Percentiles rank a stretch among this genome's conserved stretches.
Evolutionary conservation across 2,888 invertebrate species (phyloP).

Genomic region (Drosophila ustulata): DNA sequence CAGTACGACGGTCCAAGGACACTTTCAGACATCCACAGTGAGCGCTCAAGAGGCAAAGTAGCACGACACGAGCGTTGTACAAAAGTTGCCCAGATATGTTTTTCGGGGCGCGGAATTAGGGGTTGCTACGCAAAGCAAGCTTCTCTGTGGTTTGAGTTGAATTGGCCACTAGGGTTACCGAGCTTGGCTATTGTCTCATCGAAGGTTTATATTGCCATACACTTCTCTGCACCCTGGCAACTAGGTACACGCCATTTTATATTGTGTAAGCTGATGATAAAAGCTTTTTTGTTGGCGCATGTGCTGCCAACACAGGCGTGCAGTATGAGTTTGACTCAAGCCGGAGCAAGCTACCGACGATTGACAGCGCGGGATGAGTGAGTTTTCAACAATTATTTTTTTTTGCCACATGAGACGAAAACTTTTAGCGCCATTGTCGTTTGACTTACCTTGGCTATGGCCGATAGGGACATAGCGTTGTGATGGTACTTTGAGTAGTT

Average conservation of each 20-base stretch:
- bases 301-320: conserved; percentile 39
- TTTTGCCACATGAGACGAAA: conserved; percentile 34
- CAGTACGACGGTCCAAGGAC: conserved; percentile 69
- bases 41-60: conserved; percentile 40
- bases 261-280: conserved; percentile 43
- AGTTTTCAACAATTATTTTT: conserved; percentile 52
- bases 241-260: conserved; percentile 46
- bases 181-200: neutral
- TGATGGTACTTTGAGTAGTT: conserved; percentile 89
- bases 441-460: conserved; percentile 88
- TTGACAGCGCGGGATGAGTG: conserved; percentile 63
- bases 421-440: conserved; percentile 48
- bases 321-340: conserved; percentile 64
- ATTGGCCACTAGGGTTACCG: conserved; percentile 52
- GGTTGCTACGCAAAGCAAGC: conserved; percentile 59
- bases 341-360: conserved; percentile 34
- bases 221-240: conserved; percentile 39
- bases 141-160: conserved; percentile 59
- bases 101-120: conserved; percentile 65
- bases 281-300: conserved; percentile 54
- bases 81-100: conserved; percentile 66
- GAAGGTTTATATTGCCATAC: no score
- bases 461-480: conserved; percentile 87
- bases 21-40: conserved; percentile 50
- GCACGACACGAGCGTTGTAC: conserved; percentile 33